Percentiles rank a stretch among this genome's conserved stretches.
Evolutionary conservation across 1,140 invertebrate genomes (phyloP).

Genomic region (Saccostrea echinata): DNA sequence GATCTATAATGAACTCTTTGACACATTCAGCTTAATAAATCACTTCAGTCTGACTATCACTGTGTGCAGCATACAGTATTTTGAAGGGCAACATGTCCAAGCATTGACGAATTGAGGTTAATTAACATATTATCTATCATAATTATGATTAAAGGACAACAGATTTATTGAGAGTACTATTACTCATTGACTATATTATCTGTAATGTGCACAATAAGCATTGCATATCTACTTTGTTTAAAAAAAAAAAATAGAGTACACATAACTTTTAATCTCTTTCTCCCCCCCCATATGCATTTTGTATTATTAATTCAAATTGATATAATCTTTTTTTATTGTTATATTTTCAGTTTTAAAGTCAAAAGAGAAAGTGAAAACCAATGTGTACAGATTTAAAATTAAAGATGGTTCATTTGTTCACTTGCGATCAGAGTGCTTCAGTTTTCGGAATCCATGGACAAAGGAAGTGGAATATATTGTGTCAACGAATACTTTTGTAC

Average conservation of each 20-base stretch:
- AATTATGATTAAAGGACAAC: neutral
- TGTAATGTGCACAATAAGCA: no score
- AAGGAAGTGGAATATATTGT: conserved; percentile 99
- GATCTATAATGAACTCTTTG: no score
- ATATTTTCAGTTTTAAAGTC: conserved; percentile 91
- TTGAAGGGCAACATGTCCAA: no score
- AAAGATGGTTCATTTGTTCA: conserved; percentile 97
- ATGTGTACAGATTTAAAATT: conserved; percentile 94
- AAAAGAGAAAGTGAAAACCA: conserved; percentile 95
- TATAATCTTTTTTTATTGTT: neutral
- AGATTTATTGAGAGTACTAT: neutral
- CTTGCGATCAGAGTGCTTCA: conserved; percentile 95
- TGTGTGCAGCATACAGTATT: no score
- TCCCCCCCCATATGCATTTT: neutral
- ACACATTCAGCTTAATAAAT: no score
- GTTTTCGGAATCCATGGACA: conserved; percentile 97
- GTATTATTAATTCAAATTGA: no score
- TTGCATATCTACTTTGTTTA: no score
- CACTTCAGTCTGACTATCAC: no score
- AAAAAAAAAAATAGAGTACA: no score
- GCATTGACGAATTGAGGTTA: neutral
- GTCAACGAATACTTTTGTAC: conserved; percentile 95
- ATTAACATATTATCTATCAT: neutral
- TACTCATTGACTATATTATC: no score
- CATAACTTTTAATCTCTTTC: neutral